These are phyloP conservation scores for Mergus octosetaceus DNA, from an alignment of 2,797 vertebrate species.

Conservation along the genomic window DNA sequence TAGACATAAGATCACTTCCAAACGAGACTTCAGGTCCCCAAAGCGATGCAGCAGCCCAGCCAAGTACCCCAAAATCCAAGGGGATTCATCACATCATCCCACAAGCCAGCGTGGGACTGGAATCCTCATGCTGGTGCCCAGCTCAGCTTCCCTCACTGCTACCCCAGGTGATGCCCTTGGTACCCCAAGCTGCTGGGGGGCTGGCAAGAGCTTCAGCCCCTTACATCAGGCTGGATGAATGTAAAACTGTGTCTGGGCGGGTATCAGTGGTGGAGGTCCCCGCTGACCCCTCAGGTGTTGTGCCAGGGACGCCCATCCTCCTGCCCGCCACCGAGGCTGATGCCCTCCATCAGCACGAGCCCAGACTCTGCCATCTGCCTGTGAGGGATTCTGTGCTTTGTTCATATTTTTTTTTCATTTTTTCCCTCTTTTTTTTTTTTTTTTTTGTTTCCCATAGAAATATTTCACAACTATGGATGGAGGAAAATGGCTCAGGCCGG, in stretches of 20 bases:
- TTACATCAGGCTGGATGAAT: background rate
- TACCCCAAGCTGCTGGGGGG: background rate
- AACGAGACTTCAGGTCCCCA: background rate
- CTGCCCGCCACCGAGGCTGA: rapidly evolving
- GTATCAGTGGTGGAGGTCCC: background rate
- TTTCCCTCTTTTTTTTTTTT: background rate
- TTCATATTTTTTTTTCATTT: background rate
- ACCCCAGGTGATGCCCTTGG: background rate
- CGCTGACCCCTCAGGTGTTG: background rate
- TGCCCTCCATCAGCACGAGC: background rate
- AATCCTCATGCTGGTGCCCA: background rate
- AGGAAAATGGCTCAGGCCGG: background rate
- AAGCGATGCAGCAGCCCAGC: background rate
- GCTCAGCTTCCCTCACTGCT: background rate
- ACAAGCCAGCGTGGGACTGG: background rate
- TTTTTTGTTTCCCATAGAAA: background rate
- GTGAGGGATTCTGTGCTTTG: background rate
- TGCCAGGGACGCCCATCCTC: background rate
- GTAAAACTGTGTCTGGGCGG: background rate
- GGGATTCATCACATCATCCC: background rate
- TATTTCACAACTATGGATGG: slow-evolving; percentile 1
- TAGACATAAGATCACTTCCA: background rate
- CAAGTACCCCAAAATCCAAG: background rate
- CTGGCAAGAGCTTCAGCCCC: background rate
- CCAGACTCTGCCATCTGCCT: background rate